phyloP scores from a whole-genome alignment of 1,140 invertebrate species.

The Choristoneura fumiferana region DNA sequence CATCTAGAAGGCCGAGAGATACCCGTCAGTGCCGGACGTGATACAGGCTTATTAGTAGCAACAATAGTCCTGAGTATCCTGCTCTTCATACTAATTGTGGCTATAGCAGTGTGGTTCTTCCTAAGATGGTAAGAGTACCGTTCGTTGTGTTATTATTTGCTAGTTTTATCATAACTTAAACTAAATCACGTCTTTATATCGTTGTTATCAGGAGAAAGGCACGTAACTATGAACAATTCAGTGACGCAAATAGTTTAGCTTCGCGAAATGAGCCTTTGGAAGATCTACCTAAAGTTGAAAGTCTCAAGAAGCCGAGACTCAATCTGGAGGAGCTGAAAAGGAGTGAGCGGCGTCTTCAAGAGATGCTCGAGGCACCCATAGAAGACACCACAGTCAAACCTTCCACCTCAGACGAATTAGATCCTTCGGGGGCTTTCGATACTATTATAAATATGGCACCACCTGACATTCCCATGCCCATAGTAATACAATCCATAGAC shows the following conservation, averaged over 20 bases:
- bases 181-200: constrained; percentile 19
- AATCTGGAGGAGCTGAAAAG: constrained; percentile 58
- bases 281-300: constrained; percentile 37
- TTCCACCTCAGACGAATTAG: background rate
- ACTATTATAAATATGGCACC: constrained; percentile 32
- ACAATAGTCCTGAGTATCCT: constrained; percentile 58
- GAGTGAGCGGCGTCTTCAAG: constrained; percentile 62
- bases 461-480: constrained; percentile 35
- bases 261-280: constrained; percentile 42
- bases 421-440: constrained; percentile 22
- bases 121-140: constrained; percentile 54
- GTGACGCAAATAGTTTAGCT: constrained; percentile 54
- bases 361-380: constrained; percentile 43
- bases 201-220: constrained; percentile 49
- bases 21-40: constrained; percentile 43
- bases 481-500: constrained; percentile 67
- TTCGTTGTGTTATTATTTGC: constrained; percentile 29
- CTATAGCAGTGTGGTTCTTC: constrained; percentile 46
- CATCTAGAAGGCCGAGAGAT: constrained; percentile 52
- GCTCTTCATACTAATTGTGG: constrained; percentile 51
- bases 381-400: background rate
- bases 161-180: constrained; percentile 21
- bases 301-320: constrained; percentile 40
- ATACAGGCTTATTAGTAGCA: constrained; percentile 52
- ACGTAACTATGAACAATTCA: constrained; percentile 53